These are phyloP conservation scores for Xestia c-nigrum DNA, from an alignment of 2,888 invertebrate genomes.

Conservation along the genomic window DNA sequence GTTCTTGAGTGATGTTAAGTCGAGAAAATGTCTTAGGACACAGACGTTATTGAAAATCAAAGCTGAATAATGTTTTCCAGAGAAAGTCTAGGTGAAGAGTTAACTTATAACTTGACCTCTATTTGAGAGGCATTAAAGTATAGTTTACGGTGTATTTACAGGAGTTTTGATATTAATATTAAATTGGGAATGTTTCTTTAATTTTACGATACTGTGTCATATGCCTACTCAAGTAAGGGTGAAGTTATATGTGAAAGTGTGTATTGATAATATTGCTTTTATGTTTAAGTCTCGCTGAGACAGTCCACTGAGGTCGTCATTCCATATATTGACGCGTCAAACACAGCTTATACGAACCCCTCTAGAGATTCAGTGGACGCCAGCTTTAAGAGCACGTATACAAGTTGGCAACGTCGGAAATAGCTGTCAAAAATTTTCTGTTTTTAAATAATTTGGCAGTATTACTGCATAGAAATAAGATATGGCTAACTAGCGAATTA, in stretches of 20 bases:
- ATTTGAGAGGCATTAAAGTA: neutral
- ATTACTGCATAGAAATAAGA: no score
- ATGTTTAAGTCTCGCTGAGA: conserved; percentile 19
- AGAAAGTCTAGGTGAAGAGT: conserved; percentile 3
- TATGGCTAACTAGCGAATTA: no score
- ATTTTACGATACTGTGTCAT: neutral
- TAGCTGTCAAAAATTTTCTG: no score
- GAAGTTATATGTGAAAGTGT: conserved; percentile 17
- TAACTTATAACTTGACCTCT: conserved; percentile 12
- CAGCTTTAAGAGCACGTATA: conserved; percentile 5
- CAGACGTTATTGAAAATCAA: conserved; percentile 11
- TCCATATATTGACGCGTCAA: conserved; percentile 18
- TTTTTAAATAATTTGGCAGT: no score
- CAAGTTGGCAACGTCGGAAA: no score
- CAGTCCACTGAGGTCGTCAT: conserved; percentile 31
- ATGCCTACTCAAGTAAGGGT: neutral
- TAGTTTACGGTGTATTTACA: conserved; percentile 9
- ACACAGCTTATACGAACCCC: conserved; percentile 37
- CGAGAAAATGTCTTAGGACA: conserved; percentile 23
- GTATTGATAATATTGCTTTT: conserved; percentile 41
- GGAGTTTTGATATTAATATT: neutral
- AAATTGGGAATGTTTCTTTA: neutral
- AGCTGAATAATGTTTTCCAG: conserved; percentile 17
- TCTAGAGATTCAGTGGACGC: conserved; percentile 27
- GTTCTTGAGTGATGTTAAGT: neutral